Evolutionary conservation across 2,113 vertebrate species (phyloP), one percentile per base, ranked within the genome.

Genomic region (Stercorarius parasiticus): DNA sequence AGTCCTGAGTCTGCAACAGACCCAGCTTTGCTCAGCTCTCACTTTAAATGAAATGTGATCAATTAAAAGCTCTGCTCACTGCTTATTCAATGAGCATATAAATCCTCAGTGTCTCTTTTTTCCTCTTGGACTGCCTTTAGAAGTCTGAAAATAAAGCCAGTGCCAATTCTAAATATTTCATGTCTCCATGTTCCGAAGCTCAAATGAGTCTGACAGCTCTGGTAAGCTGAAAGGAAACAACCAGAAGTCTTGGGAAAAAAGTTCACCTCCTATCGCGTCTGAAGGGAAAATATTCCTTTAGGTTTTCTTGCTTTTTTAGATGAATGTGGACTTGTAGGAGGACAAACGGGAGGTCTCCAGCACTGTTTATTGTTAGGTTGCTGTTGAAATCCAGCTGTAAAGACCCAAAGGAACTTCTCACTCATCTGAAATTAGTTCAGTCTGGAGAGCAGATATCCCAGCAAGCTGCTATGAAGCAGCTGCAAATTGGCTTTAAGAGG

Each of bases 151-250:
- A 90, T 69, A 88, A 91, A 95, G 32, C 43, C 45, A 32, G 47
- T 69, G 87, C 93, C 93, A 95, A 56, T 69, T 87, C 87, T 72
- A 87, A 93, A 90, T 96, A 88, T 93, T 96, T 91, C 73, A 77
- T 26, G 25, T 73, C 74, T 79, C 91, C 12, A 2, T 49, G 70
- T 90, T 93, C 78, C 43, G 19, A n/a, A 87, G 65, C 66, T 85
- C 36, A 22, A 11, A 47, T 8, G 53, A 66, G 67, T 29, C 80
- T 66, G 76, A 84, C 0, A 0, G 25, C 70, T 76, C 73, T 56
- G 56, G 43, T 34, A 64, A 82, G 40, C 62, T 59, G 49, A 6
- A 73, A 62, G 59, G 80, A 34, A 90, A 78, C 45, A 88, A 66
- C 25, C 65, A 56, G 61, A 71, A 82, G 47, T 10, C 4, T 1